These are phyloP conservation scores for Brachirus orientalis DNA, from an alignment of 2,113 vertebrate genomes.

Conservation along the genomic window DNA sequence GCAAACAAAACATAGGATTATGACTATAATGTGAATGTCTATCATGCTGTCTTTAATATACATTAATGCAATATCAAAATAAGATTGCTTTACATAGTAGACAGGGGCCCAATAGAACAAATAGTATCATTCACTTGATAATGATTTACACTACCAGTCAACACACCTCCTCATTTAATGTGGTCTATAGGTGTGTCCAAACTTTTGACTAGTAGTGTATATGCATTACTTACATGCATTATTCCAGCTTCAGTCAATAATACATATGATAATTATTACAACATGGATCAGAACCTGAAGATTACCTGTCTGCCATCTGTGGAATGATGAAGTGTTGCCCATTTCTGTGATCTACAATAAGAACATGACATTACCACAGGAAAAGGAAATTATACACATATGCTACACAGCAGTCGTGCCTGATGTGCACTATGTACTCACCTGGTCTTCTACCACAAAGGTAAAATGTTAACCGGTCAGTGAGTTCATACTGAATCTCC, in stretches of 20 bases:
- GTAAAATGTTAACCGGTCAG: slow-evolving; percentile 96
- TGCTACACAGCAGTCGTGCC: not conserved
- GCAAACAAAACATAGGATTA: slow-evolving; percentile 51
- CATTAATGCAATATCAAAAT: slow-evolving; percentile 1
- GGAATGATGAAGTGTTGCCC: slow-evolving; percentile 98
- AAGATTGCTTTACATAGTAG: not conserved
- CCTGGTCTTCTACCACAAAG: slow-evolving; percentile 97
- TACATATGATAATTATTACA: not conserved
- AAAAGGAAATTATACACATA: not conserved
- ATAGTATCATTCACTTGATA: not conserved
- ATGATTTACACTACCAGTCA: too few species aligned
- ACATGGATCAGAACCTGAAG: not conserved
- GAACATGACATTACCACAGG: not conserved
- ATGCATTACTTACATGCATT: slow-evolving; percentile 1
- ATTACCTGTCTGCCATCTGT: slow-evolving; percentile 99
- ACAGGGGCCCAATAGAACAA: not conserved
- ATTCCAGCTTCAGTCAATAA: slow-evolving; percentile 3
- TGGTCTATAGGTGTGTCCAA: too few species aligned
- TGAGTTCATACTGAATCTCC: slow-evolving; percentile 97
- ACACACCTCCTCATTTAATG: too few species aligned
- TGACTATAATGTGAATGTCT: slow-evolving; percentile 7
- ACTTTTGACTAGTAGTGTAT: too few species aligned
- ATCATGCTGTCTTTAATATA: not conserved
- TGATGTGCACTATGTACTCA: slow-evolving; percentile 62
- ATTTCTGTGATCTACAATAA: slow-evolving; percentile 91